Percentiles rank a stretch among this genome's conserved stretches.
These are phyloP conservation scores for Torymus tubicola DNA, from an alignment of 2,888 invertebrate genomes.

Conservation along the genomic window DNA sequence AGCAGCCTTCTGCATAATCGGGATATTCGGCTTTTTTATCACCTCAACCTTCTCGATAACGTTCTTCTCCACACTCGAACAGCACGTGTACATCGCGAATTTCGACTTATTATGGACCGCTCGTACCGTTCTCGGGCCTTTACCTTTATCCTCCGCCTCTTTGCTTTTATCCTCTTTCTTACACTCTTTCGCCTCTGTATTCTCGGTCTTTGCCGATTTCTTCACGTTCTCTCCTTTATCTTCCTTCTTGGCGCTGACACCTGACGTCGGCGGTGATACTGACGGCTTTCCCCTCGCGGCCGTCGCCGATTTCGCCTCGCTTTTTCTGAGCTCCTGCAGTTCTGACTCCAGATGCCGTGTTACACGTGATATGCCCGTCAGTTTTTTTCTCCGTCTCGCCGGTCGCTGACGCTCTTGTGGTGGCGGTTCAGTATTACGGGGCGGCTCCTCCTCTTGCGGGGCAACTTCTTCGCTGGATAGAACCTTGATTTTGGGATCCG, in stretches of 20 bases:
- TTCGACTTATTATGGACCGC: neutral
- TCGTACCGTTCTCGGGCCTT: neutral
- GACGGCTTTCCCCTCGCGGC: too few relatives aligned
- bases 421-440: neutral
- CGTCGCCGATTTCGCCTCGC: too few relatives aligned
- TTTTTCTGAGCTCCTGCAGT: constrained; percentile 8
- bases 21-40: too few relatives aligned
- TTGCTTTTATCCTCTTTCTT: neutral
- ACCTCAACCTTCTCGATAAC: too few relatives aligned
- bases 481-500: neutral
- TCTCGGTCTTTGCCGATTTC: neutral
- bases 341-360: constrained; percentile 36
- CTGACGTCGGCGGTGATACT: too few relatives aligned
- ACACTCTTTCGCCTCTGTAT: neutral
- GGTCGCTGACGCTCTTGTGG: neutral
- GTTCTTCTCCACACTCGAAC: too few relatives aligned
- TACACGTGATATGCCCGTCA: constrained; percentile 33
- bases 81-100: too few relatives aligned
- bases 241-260: too few relatives aligned
- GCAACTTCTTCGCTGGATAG: constrained; percentile 10
- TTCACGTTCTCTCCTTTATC: too few relatives aligned
- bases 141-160: neutral
- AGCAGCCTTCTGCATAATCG: too few relatives aligned
- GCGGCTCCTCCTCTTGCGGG: neutral
- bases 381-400: constrained; percentile 19